phyloP scores from a whole-genome alignment of 2,113 vertebrate genomes.

The Tragelaphus scriptus region DNA sequence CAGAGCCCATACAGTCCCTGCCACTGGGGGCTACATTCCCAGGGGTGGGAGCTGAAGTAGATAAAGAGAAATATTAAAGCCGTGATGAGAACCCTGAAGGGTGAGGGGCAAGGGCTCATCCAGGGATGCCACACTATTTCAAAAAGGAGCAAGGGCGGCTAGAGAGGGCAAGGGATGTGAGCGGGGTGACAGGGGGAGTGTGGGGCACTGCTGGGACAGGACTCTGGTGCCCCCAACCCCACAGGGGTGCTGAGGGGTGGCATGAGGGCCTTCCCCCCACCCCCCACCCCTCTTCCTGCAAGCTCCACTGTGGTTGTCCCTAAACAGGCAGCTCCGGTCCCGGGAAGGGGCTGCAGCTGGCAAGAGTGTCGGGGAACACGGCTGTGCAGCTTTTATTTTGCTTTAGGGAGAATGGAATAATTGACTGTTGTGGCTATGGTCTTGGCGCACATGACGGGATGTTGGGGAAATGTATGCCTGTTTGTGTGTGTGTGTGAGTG shows the following conservation, averaged over 20 bases:
- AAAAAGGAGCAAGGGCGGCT: background rate
- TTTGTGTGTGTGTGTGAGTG: no score
- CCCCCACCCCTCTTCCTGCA: background rate
- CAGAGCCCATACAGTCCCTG: background rate
- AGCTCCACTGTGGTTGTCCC: fast-evolving
- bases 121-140: background rate
- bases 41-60: background rate
- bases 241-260: background rate
- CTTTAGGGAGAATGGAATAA: slow-evolving; percentile 51
- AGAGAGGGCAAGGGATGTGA: background rate
- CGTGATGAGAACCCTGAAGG: background rate
- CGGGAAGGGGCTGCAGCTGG: background rate
- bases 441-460: background rate
- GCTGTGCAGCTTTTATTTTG: slow-evolving; percentile 42
- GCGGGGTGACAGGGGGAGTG: fast-evolving
- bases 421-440: slow-evolving; percentile 58
- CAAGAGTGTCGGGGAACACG: background rate
- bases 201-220: background rate
- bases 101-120: background rate
- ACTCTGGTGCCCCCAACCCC: background rate
- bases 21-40: fast-evolving
- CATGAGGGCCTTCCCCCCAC: background rate
- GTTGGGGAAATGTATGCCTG: slow-evolving; percentile 44
- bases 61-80: background rate
- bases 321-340: background rate